A percentile compares a stretch with the other conserved stretches of the same genome.
These are phyloP conservation scores for Hippolais icterina DNA, from an alignment of 2,113 vertebrate genomes.

Conservation along the genomic window DNA sequence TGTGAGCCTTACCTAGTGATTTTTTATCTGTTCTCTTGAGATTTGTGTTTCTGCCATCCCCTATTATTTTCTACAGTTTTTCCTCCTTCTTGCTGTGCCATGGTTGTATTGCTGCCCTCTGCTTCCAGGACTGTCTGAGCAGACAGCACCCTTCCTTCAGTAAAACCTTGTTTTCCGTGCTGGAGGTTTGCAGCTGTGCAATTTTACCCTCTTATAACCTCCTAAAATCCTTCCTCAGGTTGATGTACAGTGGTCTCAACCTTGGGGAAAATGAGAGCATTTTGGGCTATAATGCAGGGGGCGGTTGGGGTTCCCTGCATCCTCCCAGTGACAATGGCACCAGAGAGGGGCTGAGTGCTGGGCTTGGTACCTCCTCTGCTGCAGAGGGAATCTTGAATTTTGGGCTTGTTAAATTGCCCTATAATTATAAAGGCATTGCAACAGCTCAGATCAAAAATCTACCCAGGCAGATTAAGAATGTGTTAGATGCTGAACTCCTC, in stretches of 20 bases:
- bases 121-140: neutral
- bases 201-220: neutral
- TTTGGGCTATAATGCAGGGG: neutral
- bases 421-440: neutral
- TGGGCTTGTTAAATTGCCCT: neutral
- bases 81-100: neutral
- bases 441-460: conserved; percentile 22
- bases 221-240: neutral
- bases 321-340: fast-evolving
- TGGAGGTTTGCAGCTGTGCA: neutral
- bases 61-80: neutral
- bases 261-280: neutral
- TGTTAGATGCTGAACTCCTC: conserved; percentile 35
- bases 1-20: neutral
- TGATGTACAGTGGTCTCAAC: neutral
- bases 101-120: neutral
- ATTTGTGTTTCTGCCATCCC: neutral
- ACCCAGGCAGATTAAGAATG: conserved; percentile 52
- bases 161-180: neutral
- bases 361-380: neutral
- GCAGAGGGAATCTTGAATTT: neutral
- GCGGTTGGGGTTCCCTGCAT: fast-evolving
- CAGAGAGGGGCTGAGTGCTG: neutral
- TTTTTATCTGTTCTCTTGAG: neutral
- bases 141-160: neutral